Conservation (phyloP, 37 sponge, comb jelly and placozoan genomes). For the Ianthella basta region DNA sequence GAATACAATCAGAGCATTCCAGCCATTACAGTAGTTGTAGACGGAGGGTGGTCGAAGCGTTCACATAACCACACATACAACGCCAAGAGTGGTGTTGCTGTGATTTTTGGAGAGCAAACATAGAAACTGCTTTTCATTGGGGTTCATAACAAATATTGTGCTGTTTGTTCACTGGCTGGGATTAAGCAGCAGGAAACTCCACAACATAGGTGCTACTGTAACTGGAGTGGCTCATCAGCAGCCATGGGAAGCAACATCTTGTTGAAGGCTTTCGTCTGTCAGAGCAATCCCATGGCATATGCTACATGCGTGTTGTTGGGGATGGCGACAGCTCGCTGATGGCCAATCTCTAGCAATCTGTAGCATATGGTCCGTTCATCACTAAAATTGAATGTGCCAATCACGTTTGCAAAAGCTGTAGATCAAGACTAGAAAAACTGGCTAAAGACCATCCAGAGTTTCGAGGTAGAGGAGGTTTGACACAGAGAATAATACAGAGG, state of each 20-base stretch:
- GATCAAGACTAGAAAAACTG: neutral
- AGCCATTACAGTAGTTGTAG: neutral
- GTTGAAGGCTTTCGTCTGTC: neutral
- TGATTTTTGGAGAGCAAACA: neutral
- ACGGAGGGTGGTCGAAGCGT: conserved; percentile 53
- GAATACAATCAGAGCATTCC: neutral
- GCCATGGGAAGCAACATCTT: neutral
- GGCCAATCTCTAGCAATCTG: neutral
- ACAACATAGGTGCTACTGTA: neutral
- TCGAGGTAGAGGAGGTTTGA: conserved; percentile 14
- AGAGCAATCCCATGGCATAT: neutral
- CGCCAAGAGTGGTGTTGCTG: conserved; percentile 1
- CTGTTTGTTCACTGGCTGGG: neutral
- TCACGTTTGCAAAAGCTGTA: neutral
- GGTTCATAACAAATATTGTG: neutral
- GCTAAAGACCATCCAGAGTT: conserved; percentile 8
- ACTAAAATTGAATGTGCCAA: conserved; percentile 10
- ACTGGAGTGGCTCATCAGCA: neutral
- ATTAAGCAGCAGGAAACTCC: neutral
- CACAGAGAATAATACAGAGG: neutral
- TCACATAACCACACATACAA: conserved; percentile 11
- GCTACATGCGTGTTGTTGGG: conserved; percentile 21
- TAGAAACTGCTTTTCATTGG: neutral
- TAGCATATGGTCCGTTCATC: neutral
- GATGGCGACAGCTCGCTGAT: conserved; percentile 33